Evolutionary conservation across 2,888 invertebrate genomes (phyloP).

Genomic region (Phyllotreta striolata): DNA sequence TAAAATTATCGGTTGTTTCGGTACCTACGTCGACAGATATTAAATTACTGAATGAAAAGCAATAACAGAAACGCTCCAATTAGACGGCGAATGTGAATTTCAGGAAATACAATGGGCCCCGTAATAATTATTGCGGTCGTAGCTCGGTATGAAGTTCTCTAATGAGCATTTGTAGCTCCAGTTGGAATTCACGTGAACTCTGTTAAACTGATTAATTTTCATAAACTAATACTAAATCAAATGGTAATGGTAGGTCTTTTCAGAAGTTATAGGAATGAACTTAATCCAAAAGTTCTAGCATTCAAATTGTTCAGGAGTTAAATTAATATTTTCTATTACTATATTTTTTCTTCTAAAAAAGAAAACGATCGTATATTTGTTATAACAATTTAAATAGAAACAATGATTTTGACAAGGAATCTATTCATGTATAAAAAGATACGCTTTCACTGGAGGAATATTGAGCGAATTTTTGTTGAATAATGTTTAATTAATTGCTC

Average conservation of each 20-base stretch:
- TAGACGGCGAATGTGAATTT: slow-evolving; percentile 21
- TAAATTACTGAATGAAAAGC: slow-evolving; percentile 25
- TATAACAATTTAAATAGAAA: background rate
- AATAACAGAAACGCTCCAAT: slow-evolving; percentile 24
- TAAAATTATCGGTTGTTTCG: slow-evolving; percentile 13
- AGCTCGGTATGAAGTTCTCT: slow-evolving; percentile 6
- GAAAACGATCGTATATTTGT: too few relatives aligned
- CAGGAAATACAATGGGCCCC: slow-evolving; percentile 14
- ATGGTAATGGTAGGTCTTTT: too few relatives aligned
- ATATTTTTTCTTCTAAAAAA: too few relatives aligned
- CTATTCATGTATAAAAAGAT: background rate
- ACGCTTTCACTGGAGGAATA: background rate
- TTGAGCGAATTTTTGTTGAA: background rate
- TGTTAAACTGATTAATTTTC: too few relatives aligned
- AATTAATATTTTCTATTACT: too few relatives aligned
- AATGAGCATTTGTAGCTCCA: slow-evolving; percentile 11
- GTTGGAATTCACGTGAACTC: slow-evolving; percentile 7
- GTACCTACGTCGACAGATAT: slow-evolving; percentile 26
- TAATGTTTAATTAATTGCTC: background rate
- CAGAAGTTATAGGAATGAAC: too few relatives aligned
- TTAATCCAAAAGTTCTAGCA: too few relatives aligned
- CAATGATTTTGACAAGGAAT: background rate
- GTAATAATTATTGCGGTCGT: slow-evolving; percentile 15
- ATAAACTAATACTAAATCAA: too few relatives aligned
- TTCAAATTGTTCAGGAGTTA: too few relatives aligned